A percentile compares a stretch with the other conserved stretches of the same genome.
Evolutionary conservation across 2,797 vertebrate species (phyloP).

Genomic region (Lepilemur ruficaudatus): DNA sequence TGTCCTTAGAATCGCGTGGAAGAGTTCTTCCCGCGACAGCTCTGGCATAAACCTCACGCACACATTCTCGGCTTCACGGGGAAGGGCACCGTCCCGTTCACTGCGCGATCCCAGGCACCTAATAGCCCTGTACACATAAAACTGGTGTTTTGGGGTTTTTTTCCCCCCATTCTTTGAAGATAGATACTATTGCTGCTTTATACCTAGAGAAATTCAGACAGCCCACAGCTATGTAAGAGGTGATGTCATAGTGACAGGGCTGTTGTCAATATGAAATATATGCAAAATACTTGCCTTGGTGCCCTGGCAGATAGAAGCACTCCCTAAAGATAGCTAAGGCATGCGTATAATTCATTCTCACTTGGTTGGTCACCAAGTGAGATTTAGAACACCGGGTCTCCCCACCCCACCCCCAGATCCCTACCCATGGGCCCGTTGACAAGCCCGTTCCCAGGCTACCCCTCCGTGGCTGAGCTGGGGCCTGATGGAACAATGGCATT

Average conservation of each 20-base stretch:
- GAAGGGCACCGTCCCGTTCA: background rate
- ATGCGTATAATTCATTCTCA: no score
- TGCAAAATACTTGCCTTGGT: background rate
- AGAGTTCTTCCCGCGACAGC: no score
- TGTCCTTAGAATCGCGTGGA: rapidly evolving
- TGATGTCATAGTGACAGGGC: background rate
- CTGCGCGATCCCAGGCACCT: background rate
- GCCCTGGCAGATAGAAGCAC: background rate
- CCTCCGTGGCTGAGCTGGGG: background rate
- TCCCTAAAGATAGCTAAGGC: background rate
- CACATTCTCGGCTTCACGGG: background rate
- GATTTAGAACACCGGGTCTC: background rate
- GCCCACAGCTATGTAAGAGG: background rate
- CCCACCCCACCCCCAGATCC: background rate
- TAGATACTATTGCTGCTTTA: background rate
- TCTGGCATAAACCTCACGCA: background rate
- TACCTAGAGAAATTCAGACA: background rate
- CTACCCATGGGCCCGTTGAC: rapidly evolving
- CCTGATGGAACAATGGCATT: background rate
- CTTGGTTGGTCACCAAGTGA: background rate
- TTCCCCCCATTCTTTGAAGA: background rate
- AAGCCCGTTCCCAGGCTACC: background rate
- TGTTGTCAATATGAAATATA: background rate
- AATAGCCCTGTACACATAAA: rapidly evolving
- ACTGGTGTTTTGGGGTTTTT: background rate